Evolutionary conservation across 2,797 vertebrate genomes (phyloP).

Genomic region (Xenops minutus): DNA sequence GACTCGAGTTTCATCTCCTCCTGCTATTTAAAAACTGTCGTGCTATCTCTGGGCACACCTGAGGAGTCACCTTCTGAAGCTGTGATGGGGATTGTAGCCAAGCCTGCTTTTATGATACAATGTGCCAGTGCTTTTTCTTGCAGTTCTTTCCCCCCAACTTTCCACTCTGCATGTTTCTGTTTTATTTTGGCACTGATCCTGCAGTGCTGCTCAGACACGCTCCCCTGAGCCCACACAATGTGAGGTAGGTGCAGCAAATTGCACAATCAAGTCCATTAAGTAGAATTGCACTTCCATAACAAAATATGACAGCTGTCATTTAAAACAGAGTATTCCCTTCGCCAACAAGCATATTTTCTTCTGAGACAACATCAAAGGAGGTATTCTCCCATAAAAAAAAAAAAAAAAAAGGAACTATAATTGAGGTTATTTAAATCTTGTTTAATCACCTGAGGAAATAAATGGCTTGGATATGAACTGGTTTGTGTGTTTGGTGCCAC

Average conservation of each 20-base stretch:
- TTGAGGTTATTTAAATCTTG: not conserved
- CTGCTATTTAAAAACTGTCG: not conserved
- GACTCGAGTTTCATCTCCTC: not conserved
- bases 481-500: not conserved
- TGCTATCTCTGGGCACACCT: not conserved
- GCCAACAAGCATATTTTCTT: not conserved
- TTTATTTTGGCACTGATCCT: constrained; percentile 14
- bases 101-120: not conserved
- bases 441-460: not conserved
- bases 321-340: constrained; percentile 5
- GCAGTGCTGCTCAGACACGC: not conserved
- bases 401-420: not conserved
- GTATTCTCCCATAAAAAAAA: not conserved
- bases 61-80: not conserved
- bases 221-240: not conserved
- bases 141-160: not conserved
- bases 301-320: constrained; percentile 53
- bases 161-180: not conserved
- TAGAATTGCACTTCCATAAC: constrained; percentile 31
- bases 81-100: not conserved
- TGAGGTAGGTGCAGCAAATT: constrained; percentile 41
- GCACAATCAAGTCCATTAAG: constrained; percentile 22
- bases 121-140: rapidly evolving
- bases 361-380: not conserved
- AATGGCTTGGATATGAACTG: not conserved